These are phyloP conservation scores for Eulemur albifrons DNA, from an alignment of 2,797 vertebrate genomes.

Conservation along the genomic window DNA sequence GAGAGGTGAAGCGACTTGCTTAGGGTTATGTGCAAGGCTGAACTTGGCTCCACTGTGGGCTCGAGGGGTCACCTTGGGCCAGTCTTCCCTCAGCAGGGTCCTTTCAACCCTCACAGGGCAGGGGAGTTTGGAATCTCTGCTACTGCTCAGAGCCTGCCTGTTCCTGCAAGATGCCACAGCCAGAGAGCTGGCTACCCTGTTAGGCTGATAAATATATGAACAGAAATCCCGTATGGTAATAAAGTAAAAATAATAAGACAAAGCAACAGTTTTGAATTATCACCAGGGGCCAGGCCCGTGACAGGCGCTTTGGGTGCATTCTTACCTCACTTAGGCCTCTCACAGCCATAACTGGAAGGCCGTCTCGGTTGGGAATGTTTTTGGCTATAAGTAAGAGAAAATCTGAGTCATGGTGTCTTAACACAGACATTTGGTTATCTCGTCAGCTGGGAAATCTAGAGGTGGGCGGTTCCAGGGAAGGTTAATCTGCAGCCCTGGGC, in stretches of 20 bases:
- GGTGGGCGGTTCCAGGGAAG: background rate
- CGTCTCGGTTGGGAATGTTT: background rate
- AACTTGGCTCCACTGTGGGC: background rate
- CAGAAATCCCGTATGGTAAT: background rate
- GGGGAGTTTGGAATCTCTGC: background rate
- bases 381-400: conserved; percentile 23
- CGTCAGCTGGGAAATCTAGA: background rate
- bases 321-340: background rate
- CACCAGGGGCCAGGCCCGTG: rapidly evolving
- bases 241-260: background rate
- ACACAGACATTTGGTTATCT: background rate
- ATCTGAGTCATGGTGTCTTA: background rate
- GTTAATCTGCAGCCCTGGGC: background rate
- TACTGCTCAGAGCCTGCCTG: background rate
- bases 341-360: background rate
- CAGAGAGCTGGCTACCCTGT: background rate
- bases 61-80: background rate
- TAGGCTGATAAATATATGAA: background rate
- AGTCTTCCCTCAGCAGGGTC: background rate
- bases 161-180: background rate
- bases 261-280: background rate
- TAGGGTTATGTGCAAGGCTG: background rate
- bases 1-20: background rate
- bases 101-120: background rate
- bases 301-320: background rate